A percentile compares a stretch with the other conserved stretches of the same genome.
phyloP scores from a whole-genome alignment of 23 tunicate genomes.

The Halocynthia roretzi region DNA sequence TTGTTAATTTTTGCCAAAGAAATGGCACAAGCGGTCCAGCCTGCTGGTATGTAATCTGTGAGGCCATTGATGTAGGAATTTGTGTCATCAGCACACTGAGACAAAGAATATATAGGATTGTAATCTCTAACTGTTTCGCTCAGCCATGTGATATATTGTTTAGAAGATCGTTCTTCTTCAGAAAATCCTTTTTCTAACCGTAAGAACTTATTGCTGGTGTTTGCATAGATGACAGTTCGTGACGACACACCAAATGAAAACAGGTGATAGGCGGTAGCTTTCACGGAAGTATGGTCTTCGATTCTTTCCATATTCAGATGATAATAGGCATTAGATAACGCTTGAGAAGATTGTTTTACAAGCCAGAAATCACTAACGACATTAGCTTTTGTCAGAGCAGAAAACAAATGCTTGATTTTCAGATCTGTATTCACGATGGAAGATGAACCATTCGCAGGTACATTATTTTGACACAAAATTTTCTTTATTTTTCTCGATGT shows the following conservation, averaged over 20 bases:
- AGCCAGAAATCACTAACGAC: slow-evolving; percentile 1
- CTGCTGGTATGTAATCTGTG: not conserved
- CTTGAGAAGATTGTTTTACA: slow-evolving; percentile 10
- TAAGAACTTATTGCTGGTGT: not conserved
- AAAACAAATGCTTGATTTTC: not conserved
- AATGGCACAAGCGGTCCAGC: slow-evolving; percentile 14
- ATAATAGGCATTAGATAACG: slow-evolving; percentile 5
- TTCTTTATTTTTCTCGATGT: not conserved
- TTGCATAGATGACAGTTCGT: slow-evolving; percentile 1
- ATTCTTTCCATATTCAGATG: not conserved
- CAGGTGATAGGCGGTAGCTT: slow-evolving; percentile 15
- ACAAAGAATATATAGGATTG: not conserved
- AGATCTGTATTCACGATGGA: not conserved
- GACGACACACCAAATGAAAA: slow-evolving; percentile 14
- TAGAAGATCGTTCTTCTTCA: too few species aligned
- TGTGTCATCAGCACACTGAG: not conserved
- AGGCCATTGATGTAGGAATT: slow-evolving; percentile 2
- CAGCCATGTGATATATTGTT: not conserved
- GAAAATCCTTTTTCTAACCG: not conserved
- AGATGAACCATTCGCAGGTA: not conserved
- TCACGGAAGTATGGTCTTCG: not conserved
- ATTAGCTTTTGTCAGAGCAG: slow-evolving; percentile 1
- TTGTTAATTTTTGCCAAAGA: not conserved
- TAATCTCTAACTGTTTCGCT: not conserved
- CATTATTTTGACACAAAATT: not conserved